Percentiles rank a stretch among this genome's conserved stretches.
phyloP scores from a whole-genome alignment of 2,888 invertebrate genomes.

The Drosophila gaucha region DNA sequence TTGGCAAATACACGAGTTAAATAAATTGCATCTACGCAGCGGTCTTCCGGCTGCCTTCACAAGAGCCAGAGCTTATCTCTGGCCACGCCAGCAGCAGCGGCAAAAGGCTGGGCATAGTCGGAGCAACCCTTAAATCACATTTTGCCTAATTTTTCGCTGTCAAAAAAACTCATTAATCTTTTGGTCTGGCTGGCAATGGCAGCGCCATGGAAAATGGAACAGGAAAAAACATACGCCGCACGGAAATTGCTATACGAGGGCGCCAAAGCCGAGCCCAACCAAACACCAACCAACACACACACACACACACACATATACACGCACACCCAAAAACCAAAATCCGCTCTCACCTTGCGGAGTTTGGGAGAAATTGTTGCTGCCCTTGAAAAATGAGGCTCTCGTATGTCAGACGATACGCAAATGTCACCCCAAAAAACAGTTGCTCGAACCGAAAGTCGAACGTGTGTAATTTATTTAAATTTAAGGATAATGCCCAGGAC shows the following conservation, averaged over 20 bases:
- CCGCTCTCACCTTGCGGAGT: constrained; percentile 57
- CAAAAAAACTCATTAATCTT: constrained; percentile 83
- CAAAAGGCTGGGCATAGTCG: constrained; percentile 1
- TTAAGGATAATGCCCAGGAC: constrained; percentile 47
- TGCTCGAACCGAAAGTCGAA: constrained; percentile 69
- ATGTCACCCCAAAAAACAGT: constrained; percentile 65
- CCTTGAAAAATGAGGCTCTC: constrained; percentile 77
- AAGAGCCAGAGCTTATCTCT: constrained; percentile 63
- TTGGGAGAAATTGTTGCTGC: constrained; percentile 61
- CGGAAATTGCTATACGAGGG: constrained; percentile 75
- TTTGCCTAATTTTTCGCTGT: constrained; percentile 83
- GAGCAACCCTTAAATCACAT: constrained; percentile 79
- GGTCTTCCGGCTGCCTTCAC: constrained; percentile 44
- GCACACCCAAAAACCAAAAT: constrained; percentile 29
- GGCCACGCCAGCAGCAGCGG: constrained; percentile 53
- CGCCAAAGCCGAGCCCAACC: constrained; percentile 47
- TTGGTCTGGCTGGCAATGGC: constrained; percentile 66
- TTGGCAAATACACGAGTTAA: constrained; percentile 66
- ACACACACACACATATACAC: constrained; percentile 12
- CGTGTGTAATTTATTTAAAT: constrained; percentile 78
- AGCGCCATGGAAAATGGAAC: constrained; percentile 62
- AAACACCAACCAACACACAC: constrained; percentile 37
- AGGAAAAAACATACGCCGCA: constrained; percentile 71
- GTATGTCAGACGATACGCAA: constrained; percentile 66
- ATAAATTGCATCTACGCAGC: constrained; percentile 68